phyloP scores from a whole-genome alignment of 2,113 vertebrate species.

The Alces alces region DNA sequence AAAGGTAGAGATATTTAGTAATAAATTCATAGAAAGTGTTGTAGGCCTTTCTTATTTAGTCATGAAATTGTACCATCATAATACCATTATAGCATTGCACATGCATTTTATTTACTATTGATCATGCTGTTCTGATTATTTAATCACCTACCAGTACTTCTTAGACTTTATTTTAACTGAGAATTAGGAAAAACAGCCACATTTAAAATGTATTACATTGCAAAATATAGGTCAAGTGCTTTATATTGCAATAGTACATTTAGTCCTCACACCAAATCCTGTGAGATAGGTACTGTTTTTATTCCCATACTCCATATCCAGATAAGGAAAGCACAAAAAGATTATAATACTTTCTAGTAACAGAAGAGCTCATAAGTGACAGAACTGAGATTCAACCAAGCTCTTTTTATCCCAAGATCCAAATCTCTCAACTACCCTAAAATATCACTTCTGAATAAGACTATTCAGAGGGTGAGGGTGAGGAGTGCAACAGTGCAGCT shows the following conservation, averaged over 20 bases:
- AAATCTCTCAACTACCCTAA: background rate
- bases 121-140: background rate
- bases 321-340: background rate
- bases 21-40: background rate
- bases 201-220: background rate
- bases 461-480: background rate
- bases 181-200: background rate
- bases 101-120: background rate
- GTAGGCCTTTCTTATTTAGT: background rate
- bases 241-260: background rate
- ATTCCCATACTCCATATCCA: background rate
- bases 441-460: background rate
- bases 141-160: background rate
- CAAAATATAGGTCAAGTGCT: background rate
- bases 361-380: background rate
- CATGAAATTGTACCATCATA: background rate
- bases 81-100: background rate
- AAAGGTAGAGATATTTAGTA: background rate
- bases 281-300: background rate
- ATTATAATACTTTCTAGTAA: background rate
- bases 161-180: slow-evolving; percentile 22
- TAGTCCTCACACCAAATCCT: background rate
- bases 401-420: background rate
- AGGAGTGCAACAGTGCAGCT: background rate
- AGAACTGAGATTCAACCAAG: background rate